Evolutionary conservation across 2,113 vertebrate genomes (phyloP).

Genomic region (Malurus elegans): DNA sequence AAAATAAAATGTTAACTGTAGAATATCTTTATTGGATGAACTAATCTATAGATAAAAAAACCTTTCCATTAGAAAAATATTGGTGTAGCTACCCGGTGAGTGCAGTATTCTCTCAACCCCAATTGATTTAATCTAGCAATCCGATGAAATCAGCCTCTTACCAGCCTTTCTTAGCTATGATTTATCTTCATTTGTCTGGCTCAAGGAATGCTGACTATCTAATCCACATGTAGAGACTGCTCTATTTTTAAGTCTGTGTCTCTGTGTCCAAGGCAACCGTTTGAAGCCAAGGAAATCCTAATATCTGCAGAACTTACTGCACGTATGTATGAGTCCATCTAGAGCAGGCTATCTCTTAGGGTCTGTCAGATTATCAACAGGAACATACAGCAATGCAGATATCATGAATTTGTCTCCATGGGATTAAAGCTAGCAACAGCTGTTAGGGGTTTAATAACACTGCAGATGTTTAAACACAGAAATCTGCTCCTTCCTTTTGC

Average conservation of each 20-base stretch:
- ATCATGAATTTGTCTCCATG: background rate
- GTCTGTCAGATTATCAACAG: background rate
- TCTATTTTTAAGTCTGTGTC: constrained; percentile 73
- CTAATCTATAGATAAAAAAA: background rate
- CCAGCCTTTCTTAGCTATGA: background rate
- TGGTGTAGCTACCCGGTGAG: background rate
- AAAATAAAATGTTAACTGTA: background rate
- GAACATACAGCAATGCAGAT: background rate
- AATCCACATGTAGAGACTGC: background rate
- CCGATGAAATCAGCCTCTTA: constrained; percentile 6
- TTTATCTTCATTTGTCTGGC: constrained; percentile 29
- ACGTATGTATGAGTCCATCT: background rate
- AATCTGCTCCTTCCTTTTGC: background rate
- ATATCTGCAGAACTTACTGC: constrained; percentile 15
- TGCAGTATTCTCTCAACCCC: background rate
- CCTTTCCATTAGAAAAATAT: background rate
- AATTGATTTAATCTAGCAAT: constrained; percentile 35
- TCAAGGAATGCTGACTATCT: constrained; percentile 29
- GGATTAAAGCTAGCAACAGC: background rate
- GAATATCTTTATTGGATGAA: background rate
- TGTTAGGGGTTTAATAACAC: background rate
- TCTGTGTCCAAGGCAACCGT: constrained; percentile 77
- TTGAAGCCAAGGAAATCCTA: constrained; percentile 54
- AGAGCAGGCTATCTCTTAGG: background rate
- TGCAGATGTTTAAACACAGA: background rate